phyloP scores from a whole-genome alignment of 1,140 invertebrate species.

The Hesperophylax magnus region DNA sequence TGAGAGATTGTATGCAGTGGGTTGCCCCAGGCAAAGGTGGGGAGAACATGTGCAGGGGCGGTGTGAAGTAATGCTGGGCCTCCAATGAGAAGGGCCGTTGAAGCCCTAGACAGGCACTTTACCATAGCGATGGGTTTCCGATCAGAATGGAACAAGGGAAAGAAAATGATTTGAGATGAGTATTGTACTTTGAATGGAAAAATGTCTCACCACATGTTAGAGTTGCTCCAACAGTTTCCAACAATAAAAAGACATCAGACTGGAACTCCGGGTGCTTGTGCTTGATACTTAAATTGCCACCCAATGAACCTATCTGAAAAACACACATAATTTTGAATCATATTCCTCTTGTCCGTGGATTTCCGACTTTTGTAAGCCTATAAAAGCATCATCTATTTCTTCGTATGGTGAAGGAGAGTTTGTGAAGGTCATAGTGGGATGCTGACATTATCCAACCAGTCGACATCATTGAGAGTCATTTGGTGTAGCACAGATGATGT shows the following conservation, averaged over 20 bases:
- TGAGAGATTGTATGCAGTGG: no score
- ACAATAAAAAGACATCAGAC: constrained; percentile 83
- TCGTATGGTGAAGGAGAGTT: background rate
- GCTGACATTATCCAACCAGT: no score
- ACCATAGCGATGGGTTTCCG: constrained; percentile 55
- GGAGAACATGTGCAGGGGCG: no score
- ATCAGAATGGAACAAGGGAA: background rate
- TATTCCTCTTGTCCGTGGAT: background rate
- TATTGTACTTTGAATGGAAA: background rate
- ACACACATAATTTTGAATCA: background rate
- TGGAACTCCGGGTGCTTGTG: constrained; percentile 81
- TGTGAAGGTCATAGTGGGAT: no score
- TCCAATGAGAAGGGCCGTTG: no score
- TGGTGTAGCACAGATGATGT: background rate
- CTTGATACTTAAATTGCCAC: constrained; percentile 87
- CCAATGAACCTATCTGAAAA: constrained; percentile 79
- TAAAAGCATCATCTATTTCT: background rate
- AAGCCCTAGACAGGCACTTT: background rate
- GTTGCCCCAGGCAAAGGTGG: background rate
- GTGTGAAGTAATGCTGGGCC: no score
- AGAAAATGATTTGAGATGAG: background rate
- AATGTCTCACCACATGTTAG: constrained; percentile 70
- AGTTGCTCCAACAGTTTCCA: constrained; percentile 79
- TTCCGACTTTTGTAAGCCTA: background rate
- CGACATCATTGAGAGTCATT: background rate